Evolutionary conservation across 2,888 invertebrate genomes (phyloP), one percentile per base, ranked within the genome.

Genomic region (Synanthedon vespiformis): DNA sequence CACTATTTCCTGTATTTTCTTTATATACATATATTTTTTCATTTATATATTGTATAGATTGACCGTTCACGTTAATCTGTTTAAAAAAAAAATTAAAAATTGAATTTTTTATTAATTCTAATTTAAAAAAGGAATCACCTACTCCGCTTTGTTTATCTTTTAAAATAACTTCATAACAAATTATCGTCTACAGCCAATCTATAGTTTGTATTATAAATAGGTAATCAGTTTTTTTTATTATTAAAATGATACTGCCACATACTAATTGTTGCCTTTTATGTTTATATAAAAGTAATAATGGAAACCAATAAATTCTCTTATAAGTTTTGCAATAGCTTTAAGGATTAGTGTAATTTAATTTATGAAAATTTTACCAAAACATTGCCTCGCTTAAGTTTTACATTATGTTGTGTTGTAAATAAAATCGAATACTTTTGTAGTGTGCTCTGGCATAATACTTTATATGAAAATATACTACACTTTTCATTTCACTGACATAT

Each of bases 311-410:
- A 50, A 40, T 12, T 34, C n/a, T 34, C 10, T 4, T 50, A 50
- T 16, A 49, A 49, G 27, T 50, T 55, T 64, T 63, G 61, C 59
- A 70, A 68, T 71, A 72, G 61, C 65, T 68, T 51, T 74, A 68
- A 68, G 63, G 63, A 68, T 66, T 67, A 76, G 68, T 69, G 57
- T 79, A 76, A 77, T 76, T 76, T 34, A 34, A 77, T 79, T 79
- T 78, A 73, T 77, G 74, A 69, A 77, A 79, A 72, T 77, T 78
- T 83, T 86, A 87, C 86, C 86, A 87, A 87, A 86, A 81, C 72
- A 79, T 68, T 83, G 86, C 86, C 86, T 87, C 86, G 86, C 86
- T 81, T 84, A 82, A 72, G 77, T 80, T 85, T 77, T 74, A 77
- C 63, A 63, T 80, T 68, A 65, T 64, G 58, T 61, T 77, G 72